Evolutionary conservation across 1,140 invertebrate genomes (phyloP).

Genomic region (Diorhabda carinulata): DNA sequence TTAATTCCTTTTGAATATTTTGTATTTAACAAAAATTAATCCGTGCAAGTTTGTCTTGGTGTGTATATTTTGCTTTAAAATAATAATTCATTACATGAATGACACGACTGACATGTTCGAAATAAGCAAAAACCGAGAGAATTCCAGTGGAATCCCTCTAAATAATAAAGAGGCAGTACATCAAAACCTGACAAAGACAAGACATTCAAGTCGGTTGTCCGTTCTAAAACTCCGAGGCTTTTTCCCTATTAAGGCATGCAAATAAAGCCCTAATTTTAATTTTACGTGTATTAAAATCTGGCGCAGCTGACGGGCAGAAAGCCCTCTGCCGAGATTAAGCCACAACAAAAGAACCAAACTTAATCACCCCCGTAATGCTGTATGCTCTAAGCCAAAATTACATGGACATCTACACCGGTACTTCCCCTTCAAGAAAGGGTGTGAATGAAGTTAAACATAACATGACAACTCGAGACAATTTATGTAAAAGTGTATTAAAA

Average conservation of each 20-base stretch:
- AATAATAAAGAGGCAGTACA: slow-evolving; percentile 15
- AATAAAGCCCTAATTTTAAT: slow-evolving; percentile 60
- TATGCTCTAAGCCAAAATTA: slow-evolving; percentile 29
- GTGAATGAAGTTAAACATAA: background rate
- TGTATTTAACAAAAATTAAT: no score
- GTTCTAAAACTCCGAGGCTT: slow-evolving; percentile 31
- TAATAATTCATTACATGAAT: no score
- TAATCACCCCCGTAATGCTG: slow-evolving; percentile 39
- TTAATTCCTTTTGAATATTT: no score
- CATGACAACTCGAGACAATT: no score
- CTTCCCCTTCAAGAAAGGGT: slow-evolving; percentile 6
- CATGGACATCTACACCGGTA: slow-evolving; percentile 18
- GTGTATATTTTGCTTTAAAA: no score
- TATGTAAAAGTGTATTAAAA: no score
- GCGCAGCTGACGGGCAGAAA: slow-evolving; percentile 49
- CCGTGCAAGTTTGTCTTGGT: no score
- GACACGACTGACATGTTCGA: background rate
- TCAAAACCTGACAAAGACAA: slow-evolving; percentile 21
- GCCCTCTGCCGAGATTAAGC: slow-evolving; percentile 38
- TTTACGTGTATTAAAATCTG: slow-evolving; percentile 57
- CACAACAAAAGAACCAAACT: slow-evolving; percentile 39
- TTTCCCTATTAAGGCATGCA: slow-evolving; percentile 58
- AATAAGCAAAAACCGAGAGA: slow-evolving; percentile 2
- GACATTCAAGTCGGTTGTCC: slow-evolving; percentile 16
- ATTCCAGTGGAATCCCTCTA: slow-evolving; percentile 5